Evolutionary conservation across 2,888 invertebrate species (phyloP), one percentile per base, ranked within the genome.

Genomic region (Perizoma flavofasciatum): DNA sequence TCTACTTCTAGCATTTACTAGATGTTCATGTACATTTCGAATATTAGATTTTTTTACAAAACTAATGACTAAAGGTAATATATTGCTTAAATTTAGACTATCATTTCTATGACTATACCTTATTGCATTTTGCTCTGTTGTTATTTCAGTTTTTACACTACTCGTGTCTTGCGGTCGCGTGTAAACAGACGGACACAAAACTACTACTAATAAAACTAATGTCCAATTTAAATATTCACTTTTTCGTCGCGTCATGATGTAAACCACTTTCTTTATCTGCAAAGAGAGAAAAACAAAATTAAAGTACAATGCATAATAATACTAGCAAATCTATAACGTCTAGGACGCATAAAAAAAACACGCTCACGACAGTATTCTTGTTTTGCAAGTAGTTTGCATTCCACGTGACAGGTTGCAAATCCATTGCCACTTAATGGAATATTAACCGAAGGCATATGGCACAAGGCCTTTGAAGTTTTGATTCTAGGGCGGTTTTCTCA

Each of bases 221-320:
- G 89, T 91, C 90, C 90, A 89, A 70, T 82, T 85, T 75, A 72
- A 74, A 82, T 81, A 81, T 77, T 79, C 85, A 86, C 84, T 83
- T 85, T 88, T 90, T 77, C 85, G 79, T 71, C 88, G 81, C 83
- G 88, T 79, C 92, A 92, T 92, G 47, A 55, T 85, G 71, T 48
- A 67, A 70, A 63, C 66, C 74, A 68, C 76, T 73, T 71, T 65
- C 63, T 71, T 71, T 89, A 90, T 88, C 92, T 92, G 92, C 10
- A 85, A 91, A 78, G 41, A 86, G 81, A 69, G 60, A 69, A 77
- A 79, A 65, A 49, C 33, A 46, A 6, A 9, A 46, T 33, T 46
- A 6, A 9, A 46, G 6, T 33, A 46, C 0, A 46, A 9, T 44
- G 8, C 9, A 33, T 33, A 7, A 46, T 5, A 33, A 33, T 8